Evolutionary conservation across 2,888 invertebrate species (phyloP), one percentile per base, ranked within the genome.

Genomic region (Drosophila sordidula): DNA sequence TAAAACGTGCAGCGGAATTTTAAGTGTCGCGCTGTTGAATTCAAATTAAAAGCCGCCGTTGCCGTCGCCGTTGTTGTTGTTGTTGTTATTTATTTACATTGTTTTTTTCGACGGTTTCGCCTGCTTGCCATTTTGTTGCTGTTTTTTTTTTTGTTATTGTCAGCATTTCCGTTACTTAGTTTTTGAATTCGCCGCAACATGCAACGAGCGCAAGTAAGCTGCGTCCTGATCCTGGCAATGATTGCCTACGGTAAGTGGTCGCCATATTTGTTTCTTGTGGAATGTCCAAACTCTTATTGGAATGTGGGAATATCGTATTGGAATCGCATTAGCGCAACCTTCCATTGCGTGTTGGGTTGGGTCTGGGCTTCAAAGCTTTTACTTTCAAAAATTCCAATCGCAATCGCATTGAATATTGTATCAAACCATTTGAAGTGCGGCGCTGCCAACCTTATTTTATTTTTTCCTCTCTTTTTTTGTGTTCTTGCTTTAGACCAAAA

Each of bases 1-100:
- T 78, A 81, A 89, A 89, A 89, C 88, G 90, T 87, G 66, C 61
- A 75, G 76, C 89, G 90, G 82, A 88, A 88, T 57, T 68, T 52
- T 5, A 71, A 59, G 51, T 58, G 49, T 32, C 75, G 62, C 50
- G 61, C 61, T 67, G 59, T 67, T 47, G 47, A 56, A 69, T 69
- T 69, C 38, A 59, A 75, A 65, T 75, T 56, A 45, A 59, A 56
- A 34, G 41, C 46, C 41, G 39, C n/a, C 55, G 18, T 50, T 46
- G 38, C 51, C 56, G 18, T 45, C 34, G 34, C 34, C 50, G 14
- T 52, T 44, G 38, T 57, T 26, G 14, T 52, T 44, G 38, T 57
- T 26, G 36, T 29, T 26, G 44, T 57, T 59, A 18, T 22, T 55
- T 45, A 11, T 58, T 41, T 44, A 26, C 26, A 42, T 26, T 26